Evolutionary conservation across 2,888 invertebrate species (phyloP).

Genomic region (Idaea dimidiata): DNA sequence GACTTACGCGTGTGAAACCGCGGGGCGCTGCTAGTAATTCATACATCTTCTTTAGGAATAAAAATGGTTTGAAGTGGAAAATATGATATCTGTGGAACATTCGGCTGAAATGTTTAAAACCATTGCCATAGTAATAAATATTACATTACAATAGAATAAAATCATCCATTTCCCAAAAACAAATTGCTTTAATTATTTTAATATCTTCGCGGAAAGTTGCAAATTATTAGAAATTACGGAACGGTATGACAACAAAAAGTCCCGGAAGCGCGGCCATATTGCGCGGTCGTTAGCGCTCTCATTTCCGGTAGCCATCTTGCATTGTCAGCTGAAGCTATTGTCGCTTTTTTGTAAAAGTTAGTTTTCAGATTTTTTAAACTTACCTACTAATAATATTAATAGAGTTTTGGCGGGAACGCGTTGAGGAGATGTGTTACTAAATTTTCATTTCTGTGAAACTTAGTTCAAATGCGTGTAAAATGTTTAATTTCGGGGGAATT

Average conservation of each 20-base stretch:
- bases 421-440: no score
- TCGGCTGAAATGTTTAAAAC: neutral
- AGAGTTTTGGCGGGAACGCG: no score
- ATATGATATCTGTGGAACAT: no score
- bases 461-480: no score
- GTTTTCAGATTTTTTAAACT: no score
- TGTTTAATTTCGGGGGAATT: no score
- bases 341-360: neutral
- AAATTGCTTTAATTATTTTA: neutral
- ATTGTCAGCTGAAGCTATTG: constrained; percentile 22
- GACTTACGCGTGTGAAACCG: no score
- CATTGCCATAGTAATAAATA: neutral
- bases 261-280: constrained; percentile 43
- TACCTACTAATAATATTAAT: no score
- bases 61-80: no score
- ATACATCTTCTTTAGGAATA: no score
- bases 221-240: constrained; percentile 17
- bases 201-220: neutral
- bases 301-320: constrained; percentile 48
- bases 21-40: no score
- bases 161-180: neutral
- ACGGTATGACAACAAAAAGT: constrained; percentile 29
- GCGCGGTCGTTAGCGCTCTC: constrained; percentile 48
- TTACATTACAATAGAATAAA: neutral
- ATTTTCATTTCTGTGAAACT: no score